A percentile compares a stretch with the other conserved stretches of the same genome.
phyloP scores from a whole-genome alignment of 2,888 invertebrate genomes.

The Ormyrus thymus region DNA sequence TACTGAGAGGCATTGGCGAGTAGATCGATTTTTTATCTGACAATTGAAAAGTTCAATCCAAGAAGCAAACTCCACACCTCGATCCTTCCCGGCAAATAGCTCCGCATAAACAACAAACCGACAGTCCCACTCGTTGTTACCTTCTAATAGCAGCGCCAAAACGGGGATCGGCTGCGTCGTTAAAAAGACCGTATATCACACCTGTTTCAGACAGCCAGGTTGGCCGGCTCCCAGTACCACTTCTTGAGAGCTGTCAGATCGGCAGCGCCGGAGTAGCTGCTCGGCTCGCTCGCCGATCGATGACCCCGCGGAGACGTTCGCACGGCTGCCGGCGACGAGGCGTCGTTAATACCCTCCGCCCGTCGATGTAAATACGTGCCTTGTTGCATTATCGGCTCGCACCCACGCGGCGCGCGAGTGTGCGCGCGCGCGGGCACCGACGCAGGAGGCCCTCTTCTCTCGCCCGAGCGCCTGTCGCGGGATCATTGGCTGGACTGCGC shows the following conservation, averaged over 20 bases:
- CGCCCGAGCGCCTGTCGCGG: conserved; percentile 23
- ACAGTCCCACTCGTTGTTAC: conserved; percentile 2
- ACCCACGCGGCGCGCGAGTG: neutral
- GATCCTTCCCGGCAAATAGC: no score
- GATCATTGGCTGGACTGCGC: conserved; percentile 27
- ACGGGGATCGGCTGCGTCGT: no score
- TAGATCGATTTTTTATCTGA: no score
- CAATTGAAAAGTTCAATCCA: no score
- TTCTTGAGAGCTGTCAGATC: neutral
- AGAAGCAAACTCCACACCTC: no score
- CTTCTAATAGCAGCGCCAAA: no score
- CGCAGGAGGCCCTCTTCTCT: neutral
- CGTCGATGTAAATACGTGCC: neutral
- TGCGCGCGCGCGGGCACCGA: neutral
- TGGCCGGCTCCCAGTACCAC: no score
- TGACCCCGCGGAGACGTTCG: neutral
- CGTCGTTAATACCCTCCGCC: no score
- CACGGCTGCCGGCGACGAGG: neutral
- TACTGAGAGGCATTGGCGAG: no score
- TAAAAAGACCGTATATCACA: no score
- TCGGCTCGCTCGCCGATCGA: neutral
- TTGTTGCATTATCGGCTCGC: neutral
- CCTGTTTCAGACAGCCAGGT: no score
- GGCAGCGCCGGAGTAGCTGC: neutral
- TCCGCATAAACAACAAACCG: neutral